A percentile compares a stretch with the other conserved stretches of the same genome.
Evolutionary conservation across 2,888 invertebrate genomes (phyloP).

Genomic region (Lissonota sp.): DNA sequence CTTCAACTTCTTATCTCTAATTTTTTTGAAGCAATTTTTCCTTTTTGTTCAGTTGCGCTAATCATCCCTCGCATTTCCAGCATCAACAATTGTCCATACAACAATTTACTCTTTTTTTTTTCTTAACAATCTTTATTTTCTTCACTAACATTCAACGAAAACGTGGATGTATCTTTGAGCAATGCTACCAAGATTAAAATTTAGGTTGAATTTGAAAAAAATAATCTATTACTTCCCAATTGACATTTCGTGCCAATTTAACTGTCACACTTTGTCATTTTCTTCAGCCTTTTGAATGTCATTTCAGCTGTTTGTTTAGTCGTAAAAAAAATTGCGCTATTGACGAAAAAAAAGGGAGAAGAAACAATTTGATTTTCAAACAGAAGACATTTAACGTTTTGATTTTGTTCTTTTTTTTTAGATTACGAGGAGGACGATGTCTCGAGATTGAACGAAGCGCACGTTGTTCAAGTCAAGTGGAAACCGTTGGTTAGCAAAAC

Average conservation of each 20-base stretch:
- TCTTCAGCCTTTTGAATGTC: background rate
- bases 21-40: too few relatives aligned
- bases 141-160: too few relatives aligned
- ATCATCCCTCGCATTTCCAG: too few relatives aligned
- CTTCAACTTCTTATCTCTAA: too few relatives aligned
- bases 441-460: constrained; percentile 19
- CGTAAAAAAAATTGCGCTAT: background rate
- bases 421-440: constrained; percentile 26
- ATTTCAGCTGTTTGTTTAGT: constrained; percentile 12
- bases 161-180: too few relatives aligned
- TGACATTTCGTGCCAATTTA: background rate
- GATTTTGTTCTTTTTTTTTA: constrained; percentile 30
- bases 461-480: constrained; percentile 24
- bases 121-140: too few relatives aligned
- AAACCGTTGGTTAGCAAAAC: constrained; percentile 10
- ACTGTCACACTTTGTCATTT: background rate
- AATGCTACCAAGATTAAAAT: background rate
- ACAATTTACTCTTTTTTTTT: too few relatives aligned
- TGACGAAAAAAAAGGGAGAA: too few relatives aligned
- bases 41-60: too few relatives aligned
- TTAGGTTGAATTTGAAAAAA: background rate
- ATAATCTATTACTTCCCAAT: background rate
- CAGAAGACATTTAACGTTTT: background rate
- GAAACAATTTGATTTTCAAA: background rate
- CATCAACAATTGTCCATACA: too few relatives aligned